Percentiles rank a stretch among this genome's conserved stretches.
Conservation (phyloP, 2,113 vertebrate genomes). For the Eurypyga helias region DNA sequence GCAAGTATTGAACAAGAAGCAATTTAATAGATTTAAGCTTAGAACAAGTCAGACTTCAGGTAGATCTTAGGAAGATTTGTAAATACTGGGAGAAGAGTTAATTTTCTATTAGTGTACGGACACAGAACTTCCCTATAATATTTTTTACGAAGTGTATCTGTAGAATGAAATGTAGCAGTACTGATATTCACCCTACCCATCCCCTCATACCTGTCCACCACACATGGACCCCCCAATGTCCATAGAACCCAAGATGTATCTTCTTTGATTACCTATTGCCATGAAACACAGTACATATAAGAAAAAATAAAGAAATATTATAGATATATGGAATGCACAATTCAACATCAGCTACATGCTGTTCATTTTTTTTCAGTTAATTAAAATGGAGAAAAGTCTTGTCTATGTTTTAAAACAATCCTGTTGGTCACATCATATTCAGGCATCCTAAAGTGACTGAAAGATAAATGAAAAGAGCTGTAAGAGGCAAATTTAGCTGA, state of each 20-base stretch:
- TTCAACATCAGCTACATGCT: background rate
- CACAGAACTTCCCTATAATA: background rate
- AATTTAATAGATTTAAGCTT: background rate
- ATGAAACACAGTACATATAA: background rate
- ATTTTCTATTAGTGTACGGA: background rate
- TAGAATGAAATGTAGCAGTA: background rate
- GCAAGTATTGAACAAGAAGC: background rate
- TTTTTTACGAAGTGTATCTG: background rate
- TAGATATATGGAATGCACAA: background rate
- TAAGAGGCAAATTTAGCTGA: background rate
- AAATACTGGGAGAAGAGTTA: background rate
- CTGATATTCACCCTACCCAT: background rate
- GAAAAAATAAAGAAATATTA: background rate
- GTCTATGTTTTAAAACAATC: background rate
- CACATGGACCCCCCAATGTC: background rate
- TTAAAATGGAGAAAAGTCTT: background rate
- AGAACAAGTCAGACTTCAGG: background rate
- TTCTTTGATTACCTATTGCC: background rate
- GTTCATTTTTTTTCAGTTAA: background rate
- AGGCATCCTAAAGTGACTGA: background rate
- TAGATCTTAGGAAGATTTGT: background rate
- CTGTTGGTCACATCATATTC: background rate
- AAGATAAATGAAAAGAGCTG: background rate
- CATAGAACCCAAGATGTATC: background rate
- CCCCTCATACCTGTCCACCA: background rate